Base-by-base conservation (phyloP, 2,888 invertebrate species). In the Eupithecia subumbrata region DNA sequence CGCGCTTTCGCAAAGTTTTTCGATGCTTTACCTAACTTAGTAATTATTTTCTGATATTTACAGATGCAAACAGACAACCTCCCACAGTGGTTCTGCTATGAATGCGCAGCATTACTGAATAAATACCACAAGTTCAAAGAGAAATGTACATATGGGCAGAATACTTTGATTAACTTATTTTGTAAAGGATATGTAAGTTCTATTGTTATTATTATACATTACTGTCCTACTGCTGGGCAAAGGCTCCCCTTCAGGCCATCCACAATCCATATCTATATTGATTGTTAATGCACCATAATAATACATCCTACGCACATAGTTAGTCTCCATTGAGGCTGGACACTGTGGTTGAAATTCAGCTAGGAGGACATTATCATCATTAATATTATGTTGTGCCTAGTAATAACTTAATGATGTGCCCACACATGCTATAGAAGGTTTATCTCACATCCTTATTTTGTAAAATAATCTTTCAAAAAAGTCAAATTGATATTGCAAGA, bases 41-140 rank as follows among this genome's bases (percentile, higher is more conserved):
- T 12, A 25, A 60, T 14, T 40, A 40, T 74, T 68, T 75, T 34
- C n/a, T 71, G n/a, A 64, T 68, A 14, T 52, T 77, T 75, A 40
- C 73, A 81, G 80, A 37, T 74, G 60, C 75, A 67, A 83, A 84
- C 76, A 82, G 82, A 68, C 89, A 91, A 81, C 0, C 81, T 92
- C 18, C 92, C 92, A 1, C 87, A 87, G 11, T 90, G 85, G 79
- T 91, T 92, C 79, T 93, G 93, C 80, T 92, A 86, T 76, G 92
- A 92, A 80, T 93, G 93, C 83, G 89, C 92, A 0, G 84, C 86
- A 9, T 78, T 91, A 71, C 82, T 93, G 3, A 87, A 91, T 72
- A 93, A 92, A 80, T 92, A 88, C 73, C 89, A 93, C 79, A 90
- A 89, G 72, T 93, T 93, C 74, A 91, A 91, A 72, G 91, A 92